Evolutionary conservation across 1,140 invertebrate species (phyloP), one percentile per base, ranked within the genome.

Genomic region (Macrobrachium rosenbergii): DNA sequence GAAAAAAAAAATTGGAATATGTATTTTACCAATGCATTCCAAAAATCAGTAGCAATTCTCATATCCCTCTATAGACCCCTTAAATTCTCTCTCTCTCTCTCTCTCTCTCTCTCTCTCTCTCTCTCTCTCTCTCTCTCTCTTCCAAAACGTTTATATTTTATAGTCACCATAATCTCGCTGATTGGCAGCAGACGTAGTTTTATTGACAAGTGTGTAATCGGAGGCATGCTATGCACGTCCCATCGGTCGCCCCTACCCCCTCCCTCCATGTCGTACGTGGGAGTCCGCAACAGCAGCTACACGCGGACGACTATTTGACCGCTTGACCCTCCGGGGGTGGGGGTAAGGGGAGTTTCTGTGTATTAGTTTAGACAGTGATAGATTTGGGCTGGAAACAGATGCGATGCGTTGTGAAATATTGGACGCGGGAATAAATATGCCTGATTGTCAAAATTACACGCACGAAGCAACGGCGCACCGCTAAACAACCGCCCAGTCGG

Each of bases 361-460:
- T 75, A 75, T 83, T 83, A 72, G 82, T 75, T 62, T 37, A 75
- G 82, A 83, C 82, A 83, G 82, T 83, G 82, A 83, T 83, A 83
- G 82, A 83, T 83, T 75, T 75, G 67, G 17, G 19, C 28, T 21
- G 58, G 78, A 60, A 63, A 63, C 63, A 58, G 78, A 80, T 28
- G 60, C 78, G 60, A 80, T 62, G 60, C 62, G 78, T 63, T 80
- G 60, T 80, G 78, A 80, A 58, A 80, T 80, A 80, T 80, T 58
- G 78, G 59, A 37, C 21, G 37, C 17, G 78, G 59, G 63, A 28
- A 62, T 62, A 80, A 28, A 62, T 62, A 80, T 80, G 78, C 43
- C 63, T 62, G 78, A 80, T 80, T 78, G 76, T 78, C 21, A 78
- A 59, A 45, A 80, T 63, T 63, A 63, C 78, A 80, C 59, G 78